Evolutionary conservation across 2,888 invertebrate species (phyloP), one percentile per base, ranked within the genome.

Genomic region (Pyrrhia umbra): DNA sequence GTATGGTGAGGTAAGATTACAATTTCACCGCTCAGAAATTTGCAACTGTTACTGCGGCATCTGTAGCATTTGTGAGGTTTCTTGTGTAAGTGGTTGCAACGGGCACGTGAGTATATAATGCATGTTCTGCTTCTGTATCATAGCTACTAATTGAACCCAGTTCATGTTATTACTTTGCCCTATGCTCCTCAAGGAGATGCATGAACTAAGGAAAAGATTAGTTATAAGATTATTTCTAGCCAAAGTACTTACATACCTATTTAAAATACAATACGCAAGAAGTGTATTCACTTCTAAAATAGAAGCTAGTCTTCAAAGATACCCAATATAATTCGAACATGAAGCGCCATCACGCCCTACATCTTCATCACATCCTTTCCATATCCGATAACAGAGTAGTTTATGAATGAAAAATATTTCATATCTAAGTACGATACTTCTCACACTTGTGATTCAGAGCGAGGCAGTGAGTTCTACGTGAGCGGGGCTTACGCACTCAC

Each of bases 401-500:
- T 85, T 85, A 83, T 86, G 87, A 88, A 88, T 89, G 88, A 83
- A 84, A 76, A 85, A 88, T 86, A 88, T 86, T 85, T 86, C 81
- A 85, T 83, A 84, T 84, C 83, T 81, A 80, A 80, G 81, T 83
- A 83, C 75, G 52, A 86, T 87, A 85, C 81, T 71, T 77, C 77
- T 75, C 79, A 76, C 82, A 85, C 87, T 91, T 90, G 85, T 83
- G 80, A 91, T 92, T 90, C 90, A 82, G 85, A 64, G 74, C 83
- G 75, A 80, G 78, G 79, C 79, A 80, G 82, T 78, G 80, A 80
- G 74, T 82, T 66, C 77, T 86, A 91, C 91, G 91, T 91, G 92
- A 88, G 89, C 69, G 77, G 74, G 83, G 85, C 84, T 87, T 87
- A 88, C 90, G 86, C 90, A 87, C 87, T 88, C 86, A 90, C 90